These are phyloP conservation scores for Sarcophaga carnaria DNA, from an alignment of 2,888 invertebrate species.

Conservation along the genomic window DNA sequence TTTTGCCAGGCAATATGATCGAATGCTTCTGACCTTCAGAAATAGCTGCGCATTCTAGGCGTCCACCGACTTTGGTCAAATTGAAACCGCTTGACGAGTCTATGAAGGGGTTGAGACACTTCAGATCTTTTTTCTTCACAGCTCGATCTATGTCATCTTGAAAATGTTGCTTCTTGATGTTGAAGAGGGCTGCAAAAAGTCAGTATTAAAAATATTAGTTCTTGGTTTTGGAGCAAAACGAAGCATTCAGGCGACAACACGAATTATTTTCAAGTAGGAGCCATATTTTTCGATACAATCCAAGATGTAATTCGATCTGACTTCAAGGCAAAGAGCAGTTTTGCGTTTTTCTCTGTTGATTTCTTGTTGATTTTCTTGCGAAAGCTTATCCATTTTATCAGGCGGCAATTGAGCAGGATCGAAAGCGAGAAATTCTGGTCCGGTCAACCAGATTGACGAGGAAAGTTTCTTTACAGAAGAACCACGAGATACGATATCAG, in stretches of 20 bases:
- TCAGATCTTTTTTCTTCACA: no score
- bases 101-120: no score
- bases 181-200: background rate
- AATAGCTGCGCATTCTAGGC: conserved; percentile 2
- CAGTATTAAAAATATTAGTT: background rate
- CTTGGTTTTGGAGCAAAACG: conserved; percentile 7
- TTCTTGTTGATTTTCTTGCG: conserved; percentile 31
- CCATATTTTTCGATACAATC: conserved; percentile 21
- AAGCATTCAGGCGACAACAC: conserved; percentile 52
- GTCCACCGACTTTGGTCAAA: background rate
- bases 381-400: background rate
- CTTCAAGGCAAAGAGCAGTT: background rate
- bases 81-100: no score
- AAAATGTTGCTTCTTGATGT: no score
- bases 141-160: no score
- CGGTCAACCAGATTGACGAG: conserved; percentile 51
- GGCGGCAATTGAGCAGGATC: conserved; percentile 1
- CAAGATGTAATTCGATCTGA: conserved; percentile 16
- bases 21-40: background rate
- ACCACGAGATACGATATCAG: conserved; percentile 51
- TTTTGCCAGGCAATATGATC: background rate
- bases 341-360: conserved; percentile 49
- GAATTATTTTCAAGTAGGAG: conserved; percentile 31
- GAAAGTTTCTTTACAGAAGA: conserved; percentile 41
- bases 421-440: conserved; percentile 9